A percentile compares a stretch with the other conserved stretches of the same genome.
Evolutionary conservation across 2,113 vertebrate genomes (phyloP).

Genomic region (Nyctereutes procyonoides): DNA sequence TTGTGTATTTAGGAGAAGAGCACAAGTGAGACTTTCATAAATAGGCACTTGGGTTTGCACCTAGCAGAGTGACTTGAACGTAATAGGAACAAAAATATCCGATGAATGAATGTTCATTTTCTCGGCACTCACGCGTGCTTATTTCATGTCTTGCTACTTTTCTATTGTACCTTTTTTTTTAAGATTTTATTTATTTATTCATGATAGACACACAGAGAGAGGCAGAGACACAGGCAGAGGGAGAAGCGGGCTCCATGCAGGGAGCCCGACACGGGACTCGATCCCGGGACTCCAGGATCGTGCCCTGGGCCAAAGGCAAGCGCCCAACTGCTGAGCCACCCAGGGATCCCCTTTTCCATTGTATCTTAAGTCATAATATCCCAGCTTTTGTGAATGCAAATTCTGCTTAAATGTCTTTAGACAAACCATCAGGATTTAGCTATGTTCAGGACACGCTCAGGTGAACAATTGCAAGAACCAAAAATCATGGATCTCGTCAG

Average conservation of each 20-base stretch:
- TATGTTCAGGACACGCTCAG: background rate
- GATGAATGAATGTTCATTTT: background rate
- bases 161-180: background rate
- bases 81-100: constrained; percentile 2
- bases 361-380: background rate
- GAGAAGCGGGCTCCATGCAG: too few species aligned
- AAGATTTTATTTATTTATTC: too few species aligned
- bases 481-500: background rate
- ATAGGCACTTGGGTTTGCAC: background rate
- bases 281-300: too few species aligned
- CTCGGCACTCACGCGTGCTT: background rate
- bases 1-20: background rate
- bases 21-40: background rate
- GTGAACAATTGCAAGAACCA: background rate
- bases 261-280: too few species aligned
- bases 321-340: too few species aligned
- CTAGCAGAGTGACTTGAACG: constrained; percentile 13
- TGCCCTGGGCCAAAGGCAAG: too few species aligned
- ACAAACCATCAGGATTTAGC: background rate
- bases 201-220: too few species aligned
- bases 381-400: constrained; percentile 9
- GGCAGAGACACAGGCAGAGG: too few species aligned
- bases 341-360: background rate
- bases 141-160: background rate
- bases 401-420: constrained; percentile 55